These are phyloP conservation scores for Parauchenoglanis punctatus DNA, from an alignment of 2,797 vertebrate genomes.

Conservation along the genomic window DNA sequence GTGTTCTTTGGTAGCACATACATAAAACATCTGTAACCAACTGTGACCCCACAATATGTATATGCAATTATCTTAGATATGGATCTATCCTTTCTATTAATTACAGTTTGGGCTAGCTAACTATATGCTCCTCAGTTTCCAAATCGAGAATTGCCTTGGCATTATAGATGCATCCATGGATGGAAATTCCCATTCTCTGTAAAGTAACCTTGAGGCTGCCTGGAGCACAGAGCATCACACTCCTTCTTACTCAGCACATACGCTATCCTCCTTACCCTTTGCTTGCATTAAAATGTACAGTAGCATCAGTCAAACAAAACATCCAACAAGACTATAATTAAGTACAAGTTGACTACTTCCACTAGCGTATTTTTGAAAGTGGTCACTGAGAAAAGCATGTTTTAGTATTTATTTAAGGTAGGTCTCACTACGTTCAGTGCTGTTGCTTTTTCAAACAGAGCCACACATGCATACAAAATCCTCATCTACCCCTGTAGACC, in stretches of 20 bases:
- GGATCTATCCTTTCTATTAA: background rate
- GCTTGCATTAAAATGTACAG: conserved; percentile 31
- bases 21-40: conserved; percentile 2
- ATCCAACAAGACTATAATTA: conserved; percentile 15
- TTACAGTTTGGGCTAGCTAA: conserved; percentile 16
- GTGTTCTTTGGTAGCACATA: conserved; percentile 22
- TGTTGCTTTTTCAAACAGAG: conserved; percentile 5
- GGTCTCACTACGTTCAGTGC: background rate
- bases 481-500: background rate
- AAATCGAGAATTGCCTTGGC: background rate
- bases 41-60: conserved; percentile 8
- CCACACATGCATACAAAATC: conserved; percentile 14
- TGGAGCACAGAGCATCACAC: conserved; percentile 24
- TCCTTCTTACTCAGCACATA: conserved; percentile 35
- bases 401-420: conserved; percentile 42
- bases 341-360: background rate
- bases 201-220: conserved; percentile 12
- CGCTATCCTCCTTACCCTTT: conserved; percentile 5
- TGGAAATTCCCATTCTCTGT: conserved; percentile 21
- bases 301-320: background rate
- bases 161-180: conserved; percentile 11
- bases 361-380: background rate
- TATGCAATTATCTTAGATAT: background rate
- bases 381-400: conserved; percentile 17
- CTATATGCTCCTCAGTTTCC: conserved; percentile 3